phyloP scores from a whole-genome alignment of 2,888 invertebrate species.

The Phengaris arion region DNA sequence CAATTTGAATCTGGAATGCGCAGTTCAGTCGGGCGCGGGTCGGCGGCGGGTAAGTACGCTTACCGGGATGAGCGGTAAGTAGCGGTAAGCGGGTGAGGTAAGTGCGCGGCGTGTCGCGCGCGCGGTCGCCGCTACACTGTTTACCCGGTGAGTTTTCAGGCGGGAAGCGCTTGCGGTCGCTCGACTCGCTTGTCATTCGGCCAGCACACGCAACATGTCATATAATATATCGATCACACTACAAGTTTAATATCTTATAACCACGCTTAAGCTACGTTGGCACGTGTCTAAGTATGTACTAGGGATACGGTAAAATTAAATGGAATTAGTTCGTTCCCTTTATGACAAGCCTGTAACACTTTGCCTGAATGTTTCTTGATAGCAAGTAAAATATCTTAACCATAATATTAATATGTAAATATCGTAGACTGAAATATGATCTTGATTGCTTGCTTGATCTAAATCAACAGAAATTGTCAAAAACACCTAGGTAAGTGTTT shows the following conservation, averaged over 20 bases:
- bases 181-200: neutral
- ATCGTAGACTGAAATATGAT: too few species aligned
- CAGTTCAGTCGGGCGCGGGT: conserved; percentile 59
- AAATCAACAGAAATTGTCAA: too few species aligned
- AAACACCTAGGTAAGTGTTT: too few species aligned
- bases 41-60: conserved; percentile 59
- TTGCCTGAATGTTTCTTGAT: too few species aligned
- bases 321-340: too few species aligned
- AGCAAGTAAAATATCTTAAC: too few species aligned
- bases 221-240: neutral
- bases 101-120: conserved; percentile 72
- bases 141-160: conserved; percentile 75
- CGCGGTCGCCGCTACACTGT: conserved; percentile 77
- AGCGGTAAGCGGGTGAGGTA: conserved; percentile 42
- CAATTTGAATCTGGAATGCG: conserved; percentile 44
- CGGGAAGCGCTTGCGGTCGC: conserved; percentile 58
- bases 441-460: too few species aligned
- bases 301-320: too few species aligned
- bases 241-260: conserved; percentile 2
- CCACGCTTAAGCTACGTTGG: neutral
- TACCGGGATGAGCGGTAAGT: conserved; percentile 50
- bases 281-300: neutral
- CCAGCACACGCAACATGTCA: neutral
- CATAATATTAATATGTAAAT: too few species aligned
- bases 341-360: too few species aligned